These are phyloP conservation scores for Apistogramma diplotaenia DNA, from an alignment of 2,113 vertebrate species.

Conservation along the genomic window DNA sequence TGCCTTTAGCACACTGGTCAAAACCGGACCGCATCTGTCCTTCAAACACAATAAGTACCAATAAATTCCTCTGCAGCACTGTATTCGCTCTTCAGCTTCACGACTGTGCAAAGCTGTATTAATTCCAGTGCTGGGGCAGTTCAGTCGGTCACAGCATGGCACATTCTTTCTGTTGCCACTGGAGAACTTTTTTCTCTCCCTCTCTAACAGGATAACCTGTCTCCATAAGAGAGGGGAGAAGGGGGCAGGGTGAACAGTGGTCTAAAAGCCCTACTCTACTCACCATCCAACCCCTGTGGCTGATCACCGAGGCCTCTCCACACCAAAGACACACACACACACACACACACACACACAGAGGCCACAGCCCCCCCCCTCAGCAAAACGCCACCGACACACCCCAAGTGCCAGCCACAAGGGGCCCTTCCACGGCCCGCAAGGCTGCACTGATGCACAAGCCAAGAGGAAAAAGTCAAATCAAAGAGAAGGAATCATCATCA, in stretches of 20 bases:
- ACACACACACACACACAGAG: slow-evolving; percentile 13
- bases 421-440: slow-evolving; percentile 7
- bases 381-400: slow-evolving; percentile 31
- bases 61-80: slow-evolving; percentile 64
- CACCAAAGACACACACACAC: slow-evolving; percentile 43
- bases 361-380: slow-evolving; percentile 9
- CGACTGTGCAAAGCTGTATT: slow-evolving; percentile 58
- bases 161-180: slow-evolving; percentile 80
- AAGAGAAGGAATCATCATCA: background rate
- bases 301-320: slow-evolving; percentile 61
- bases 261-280: slow-evolving; percentile 63
- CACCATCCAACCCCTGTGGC: slow-evolving; percentile 63
- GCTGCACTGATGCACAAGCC: background rate
- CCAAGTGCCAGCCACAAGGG: slow-evolving; percentile 19
- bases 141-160: slow-evolving; percentile 71
- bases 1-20: slow-evolving; percentile 15
- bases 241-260: slow-evolving; percentile 30
- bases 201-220: slow-evolving; percentile 73
- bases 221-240: slow-evolving; percentile 26
- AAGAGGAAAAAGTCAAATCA: background rate
- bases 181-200: slow-evolving; percentile 73
- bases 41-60: slow-evolving; percentile 51
- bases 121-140: slow-evolving; percentile 62
- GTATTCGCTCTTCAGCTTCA: slow-evolving; percentile 58
- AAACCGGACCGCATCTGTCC: slow-evolving; percentile 54